These are phyloP conservation scores for Heliconius aoede DNA, from an alignment of 2,888 invertebrate species.

Conservation along the genomic window DNA sequence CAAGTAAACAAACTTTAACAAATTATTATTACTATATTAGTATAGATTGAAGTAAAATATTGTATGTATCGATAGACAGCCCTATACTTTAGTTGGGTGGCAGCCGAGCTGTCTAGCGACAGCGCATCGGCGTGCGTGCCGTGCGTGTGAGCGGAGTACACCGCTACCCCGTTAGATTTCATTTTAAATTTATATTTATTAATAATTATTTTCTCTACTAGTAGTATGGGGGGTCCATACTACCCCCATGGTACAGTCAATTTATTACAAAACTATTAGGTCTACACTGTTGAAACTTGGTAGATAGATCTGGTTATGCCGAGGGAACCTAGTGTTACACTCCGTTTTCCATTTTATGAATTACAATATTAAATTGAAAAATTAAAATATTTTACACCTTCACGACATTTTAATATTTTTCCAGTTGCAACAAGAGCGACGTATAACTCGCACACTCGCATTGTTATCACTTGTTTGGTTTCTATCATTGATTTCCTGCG, in stretches of 20 bases:
- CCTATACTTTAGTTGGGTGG: slow-evolving; percentile 57
- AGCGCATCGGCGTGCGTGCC: slow-evolving; percentile 43
- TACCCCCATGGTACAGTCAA: no score
- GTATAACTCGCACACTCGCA: slow-evolving; percentile 19
- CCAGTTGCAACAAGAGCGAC: slow-evolving; percentile 7
- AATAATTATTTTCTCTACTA: background rate
- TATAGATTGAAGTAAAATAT: background rate
- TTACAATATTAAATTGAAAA: no score
- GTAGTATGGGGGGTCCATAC: no score
- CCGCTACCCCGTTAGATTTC: slow-evolving; percentile 30
- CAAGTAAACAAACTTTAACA: background rate
- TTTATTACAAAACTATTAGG: no score
- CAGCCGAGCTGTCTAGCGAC: slow-evolving; percentile 69
- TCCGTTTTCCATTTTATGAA: no score
- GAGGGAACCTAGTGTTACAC: background rate
- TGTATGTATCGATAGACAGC: slow-evolving; percentile 5
- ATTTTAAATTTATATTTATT: background rate
- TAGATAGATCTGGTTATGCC: no score
- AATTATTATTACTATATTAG: background rate
- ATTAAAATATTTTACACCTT: no score
- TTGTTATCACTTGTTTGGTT: slow-evolving; percentile 27
- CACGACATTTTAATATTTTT: background rate
- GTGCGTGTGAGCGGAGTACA: slow-evolving; percentile 46
- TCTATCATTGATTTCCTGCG: slow-evolving; percentile 23
- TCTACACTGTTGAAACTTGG: no score